Evolutionary conservation across 2,888 invertebrate genomes (phyloP).

Genomic region (Xanthia icteritia): DNA sequence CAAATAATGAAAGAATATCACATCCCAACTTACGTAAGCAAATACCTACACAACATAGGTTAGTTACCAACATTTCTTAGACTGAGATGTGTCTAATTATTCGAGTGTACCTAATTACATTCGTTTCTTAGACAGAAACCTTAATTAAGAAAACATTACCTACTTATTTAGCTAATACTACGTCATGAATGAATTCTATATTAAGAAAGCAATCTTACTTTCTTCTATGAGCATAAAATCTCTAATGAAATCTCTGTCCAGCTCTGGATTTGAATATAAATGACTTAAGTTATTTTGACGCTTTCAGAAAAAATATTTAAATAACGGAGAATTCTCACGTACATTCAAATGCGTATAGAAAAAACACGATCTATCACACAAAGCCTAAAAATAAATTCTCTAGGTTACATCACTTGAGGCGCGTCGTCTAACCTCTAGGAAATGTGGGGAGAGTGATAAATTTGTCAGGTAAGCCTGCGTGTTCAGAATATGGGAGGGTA

Average conservation of each 20-base stretch:
- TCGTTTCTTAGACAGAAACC: neutral
- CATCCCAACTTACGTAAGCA: neutral
- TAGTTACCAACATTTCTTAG: too few species aligned
- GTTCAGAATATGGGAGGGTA: slow-evolving; percentile 79
- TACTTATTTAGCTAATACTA: neutral
- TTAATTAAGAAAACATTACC: slow-evolving; percentile 2
- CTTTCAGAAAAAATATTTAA: neutral
- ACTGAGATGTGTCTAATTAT: neutral
- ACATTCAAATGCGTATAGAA: slow-evolving; percentile 25
- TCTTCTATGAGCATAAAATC: slow-evolving; percentile 1
- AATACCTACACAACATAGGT: too few species aligned
- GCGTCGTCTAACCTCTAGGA: slow-evolving; percentile 63
- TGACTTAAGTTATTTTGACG: neutral
- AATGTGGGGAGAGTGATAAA: slow-evolving; percentile 85
- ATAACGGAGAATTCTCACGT: neutral
- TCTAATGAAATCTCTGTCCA: slow-evolving; percentile 5
- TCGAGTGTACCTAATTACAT: neutral
- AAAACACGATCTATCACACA: slow-evolving; percentile 38
- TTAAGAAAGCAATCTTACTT: slow-evolving; percentile 10
- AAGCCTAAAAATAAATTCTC: slow-evolving; percentile 52
- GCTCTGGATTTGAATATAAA: slow-evolving; percentile 12
- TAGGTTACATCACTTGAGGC: slow-evolving; percentile 51
- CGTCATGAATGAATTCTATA: neutral
- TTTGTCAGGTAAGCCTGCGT: slow-evolving; percentile 87
- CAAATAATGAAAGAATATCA: neutral